Evolutionary conservation across 2,113 vertebrate species (phyloP).

Genomic region (Aix galericulata): DNA sequence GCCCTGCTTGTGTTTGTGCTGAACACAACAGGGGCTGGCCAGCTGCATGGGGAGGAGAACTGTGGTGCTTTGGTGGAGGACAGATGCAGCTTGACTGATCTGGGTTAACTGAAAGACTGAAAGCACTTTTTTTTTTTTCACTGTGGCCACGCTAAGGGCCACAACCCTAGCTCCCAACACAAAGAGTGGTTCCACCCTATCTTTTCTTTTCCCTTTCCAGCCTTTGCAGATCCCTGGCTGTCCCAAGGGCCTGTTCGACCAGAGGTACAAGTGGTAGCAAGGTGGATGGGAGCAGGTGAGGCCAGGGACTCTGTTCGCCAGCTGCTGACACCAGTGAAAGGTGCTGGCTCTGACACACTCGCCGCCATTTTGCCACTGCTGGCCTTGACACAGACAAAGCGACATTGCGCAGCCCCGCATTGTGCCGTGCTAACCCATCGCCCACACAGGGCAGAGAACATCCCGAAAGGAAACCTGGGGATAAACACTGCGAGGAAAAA

Average conservation of each 20-base stretch:
- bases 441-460: not conserved
- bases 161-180: not conserved
- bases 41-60: not conserved
- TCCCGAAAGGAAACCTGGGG: not conserved
- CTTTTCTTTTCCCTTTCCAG: not conserved
- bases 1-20: not conserved
- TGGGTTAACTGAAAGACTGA: not conserved
- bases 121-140: not conserved
- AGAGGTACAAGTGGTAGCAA: not conserved
- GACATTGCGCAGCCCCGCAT: rapidly evolving
- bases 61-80: not conserved
- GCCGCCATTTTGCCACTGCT: not conserved
- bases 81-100: not conserved
- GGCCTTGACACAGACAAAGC: not conserved
- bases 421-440: not conserved
- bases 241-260: not conserved
- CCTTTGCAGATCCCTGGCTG: not conserved
- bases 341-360: not conserved
- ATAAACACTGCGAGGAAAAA: not conserved
- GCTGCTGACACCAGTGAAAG: not conserved
- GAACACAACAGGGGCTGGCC: not conserved
- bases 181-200: not conserved
- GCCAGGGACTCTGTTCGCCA: not conserved
- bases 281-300: not conserved
- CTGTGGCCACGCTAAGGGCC: not conserved